These are phyloP conservation scores for Eriocheir sinensis DNA, from an alignment of 1,140 invertebrate species.

Conservation along the genomic window DNA sequence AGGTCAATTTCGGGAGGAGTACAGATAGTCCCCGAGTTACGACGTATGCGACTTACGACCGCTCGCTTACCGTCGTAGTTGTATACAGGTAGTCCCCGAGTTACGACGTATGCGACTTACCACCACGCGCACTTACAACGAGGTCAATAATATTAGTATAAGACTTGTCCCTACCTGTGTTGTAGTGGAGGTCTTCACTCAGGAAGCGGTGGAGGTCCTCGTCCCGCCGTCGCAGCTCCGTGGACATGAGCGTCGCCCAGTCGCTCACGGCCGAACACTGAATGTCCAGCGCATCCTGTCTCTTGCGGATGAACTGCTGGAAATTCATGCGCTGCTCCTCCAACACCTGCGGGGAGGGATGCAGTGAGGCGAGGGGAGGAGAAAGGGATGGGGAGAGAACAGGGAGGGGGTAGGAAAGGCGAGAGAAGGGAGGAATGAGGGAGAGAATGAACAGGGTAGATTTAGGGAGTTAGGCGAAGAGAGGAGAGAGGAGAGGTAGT, in stretches of 20 bases:
- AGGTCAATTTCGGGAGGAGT: too few species aligned
- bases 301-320: constrained; percentile 78
- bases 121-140: too few species aligned
- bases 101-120: too few species aligned
- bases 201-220: constrained; percentile 83
- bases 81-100: background rate
- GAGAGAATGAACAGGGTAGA: too few species aligned
- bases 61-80: background rate
- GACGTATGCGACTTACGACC: too few species aligned
- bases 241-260: constrained; percentile 80
- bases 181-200: constrained; percentile 82
- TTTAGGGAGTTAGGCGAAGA: too few species aligned
- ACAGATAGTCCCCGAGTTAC: too few species aligned
- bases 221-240: constrained; percentile 81
- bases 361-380: too few species aligned
- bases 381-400: background rate
- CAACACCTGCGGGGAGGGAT: constrained; percentile 75
- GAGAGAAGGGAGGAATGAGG: too few species aligned
- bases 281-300: constrained; percentile 79
- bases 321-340: constrained; percentile 80
- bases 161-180: constrained; percentile 41
- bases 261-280: constrained; percentile 79
- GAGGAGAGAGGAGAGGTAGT: too few species aligned
- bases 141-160: background rate
- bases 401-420: too few species aligned